Evolutionary conservation across 2,797 vertebrate species (phyloP).

Genomic region (Parambassis ranga): DNA sequence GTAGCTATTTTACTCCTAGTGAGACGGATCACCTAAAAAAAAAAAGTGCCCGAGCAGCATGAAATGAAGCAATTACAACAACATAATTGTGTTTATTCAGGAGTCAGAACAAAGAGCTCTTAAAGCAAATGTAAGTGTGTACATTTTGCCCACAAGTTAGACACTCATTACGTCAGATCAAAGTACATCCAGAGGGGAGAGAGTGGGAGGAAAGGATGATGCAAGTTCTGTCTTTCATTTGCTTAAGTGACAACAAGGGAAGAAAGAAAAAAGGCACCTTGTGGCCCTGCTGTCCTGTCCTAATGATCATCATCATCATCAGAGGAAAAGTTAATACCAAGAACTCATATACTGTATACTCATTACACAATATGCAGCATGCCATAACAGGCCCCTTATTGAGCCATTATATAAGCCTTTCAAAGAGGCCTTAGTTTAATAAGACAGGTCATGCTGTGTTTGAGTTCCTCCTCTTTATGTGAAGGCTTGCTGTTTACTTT

Average conservation of each 20-base stretch:
- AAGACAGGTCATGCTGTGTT: background rate
- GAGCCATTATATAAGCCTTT: background rate
- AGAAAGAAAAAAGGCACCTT: constrained; percentile 24
- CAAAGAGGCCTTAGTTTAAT: background rate
- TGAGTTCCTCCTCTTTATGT: background rate
- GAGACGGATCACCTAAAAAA: background rate
- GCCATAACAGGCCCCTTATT: background rate
- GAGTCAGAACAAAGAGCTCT: constrained; percentile 61
- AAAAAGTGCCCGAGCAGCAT: constrained; percentile 47
- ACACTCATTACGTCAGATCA: constrained; percentile 57
- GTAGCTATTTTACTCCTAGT: background rate
- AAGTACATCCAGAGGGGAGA: constrained; percentile 44
- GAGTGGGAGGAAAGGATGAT: constrained; percentile 45
- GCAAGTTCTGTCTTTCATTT: constrained; percentile 40
- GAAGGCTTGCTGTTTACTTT: background rate
- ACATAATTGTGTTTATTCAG: constrained; percentile 49
- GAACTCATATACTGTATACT: background rate
- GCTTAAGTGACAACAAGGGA: constrained; percentile 38
- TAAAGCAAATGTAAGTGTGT: constrained; percentile 30
- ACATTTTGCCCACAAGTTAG: constrained; percentile 30
- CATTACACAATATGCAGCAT: background rate
- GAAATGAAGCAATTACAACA: constrained; percentile 52
- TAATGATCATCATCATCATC: constrained; percentile 31
- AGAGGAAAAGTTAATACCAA: background rate
- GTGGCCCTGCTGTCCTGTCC: background rate